Evolutionary conservation across 2,888 invertebrate species (phyloP).

Genomic region (Actias luna): DNA sequence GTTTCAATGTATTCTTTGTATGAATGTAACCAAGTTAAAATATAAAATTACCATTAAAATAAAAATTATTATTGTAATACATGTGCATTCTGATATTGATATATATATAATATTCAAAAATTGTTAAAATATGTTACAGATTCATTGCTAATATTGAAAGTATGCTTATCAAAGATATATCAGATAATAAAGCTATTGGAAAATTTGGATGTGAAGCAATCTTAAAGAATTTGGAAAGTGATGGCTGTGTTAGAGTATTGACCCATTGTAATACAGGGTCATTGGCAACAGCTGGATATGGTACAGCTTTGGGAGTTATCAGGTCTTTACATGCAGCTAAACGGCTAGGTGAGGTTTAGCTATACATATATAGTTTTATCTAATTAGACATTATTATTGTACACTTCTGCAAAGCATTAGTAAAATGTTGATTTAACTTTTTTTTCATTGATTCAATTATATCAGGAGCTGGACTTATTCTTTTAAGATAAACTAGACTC

Average conservation of each 20-base stretch:
- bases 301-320: constrained; percentile 98
- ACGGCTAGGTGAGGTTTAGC: constrained; percentile 83
- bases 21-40: too few species aligned
- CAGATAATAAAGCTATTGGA: constrained; percentile 94
- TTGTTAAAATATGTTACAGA: constrained; percentile 64
- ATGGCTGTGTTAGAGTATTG: constrained; percentile 86
- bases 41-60: too few species aligned
- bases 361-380: neutral
- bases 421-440: too few species aligned
- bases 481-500: too few species aligned
- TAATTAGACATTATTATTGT: too few species aligned
- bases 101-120: neutral
- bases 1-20: too few species aligned
- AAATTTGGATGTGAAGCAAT: constrained; percentile 91
- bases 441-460: too few species aligned
- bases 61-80: too few species aligned
- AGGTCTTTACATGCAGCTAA: constrained; percentile 88
- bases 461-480: too few species aligned
- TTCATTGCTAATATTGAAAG: constrained; percentile 89
- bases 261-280: constrained; percentile 99
- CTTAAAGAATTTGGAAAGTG: constrained; percentile 79
- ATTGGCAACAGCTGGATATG: constrained; percentile 97
- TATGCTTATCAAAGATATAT: constrained; percentile 93
- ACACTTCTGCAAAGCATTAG: too few species aligned
- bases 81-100: too few species aligned